These are phyloP conservation scores for Chascanopsetta lugubris DNA, from an alignment of 2,113 vertebrate species.

Conservation along the genomic window DNA sequence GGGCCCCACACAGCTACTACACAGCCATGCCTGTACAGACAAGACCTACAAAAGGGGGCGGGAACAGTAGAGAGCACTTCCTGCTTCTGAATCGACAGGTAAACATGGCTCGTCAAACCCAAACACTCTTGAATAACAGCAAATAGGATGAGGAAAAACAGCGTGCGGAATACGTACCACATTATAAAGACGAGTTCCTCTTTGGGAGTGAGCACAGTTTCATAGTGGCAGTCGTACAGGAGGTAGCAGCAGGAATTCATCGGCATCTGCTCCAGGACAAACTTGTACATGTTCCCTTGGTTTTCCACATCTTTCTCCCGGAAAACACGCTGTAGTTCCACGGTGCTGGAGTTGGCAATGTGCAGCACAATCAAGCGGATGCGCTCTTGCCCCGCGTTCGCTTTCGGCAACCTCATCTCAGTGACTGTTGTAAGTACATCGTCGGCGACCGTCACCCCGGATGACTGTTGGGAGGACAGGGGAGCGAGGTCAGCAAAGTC, in stretches of 20 bases:
- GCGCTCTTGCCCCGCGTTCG: slow-evolving; percentile 35
- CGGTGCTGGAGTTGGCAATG: too few species aligned
- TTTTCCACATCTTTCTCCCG: slow-evolving; percentile 74
- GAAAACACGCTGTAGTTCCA: slow-evolving; percentile 53
- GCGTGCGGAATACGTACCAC: too few species aligned
- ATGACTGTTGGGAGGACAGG: slow-evolving; percentile 76
- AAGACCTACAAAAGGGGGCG: background rate
- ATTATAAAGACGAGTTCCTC: slow-evolving; percentile 86
- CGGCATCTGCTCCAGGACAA: slow-evolving; percentile 62
- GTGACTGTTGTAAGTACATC: slow-evolving; percentile 70
- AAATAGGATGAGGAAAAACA: too few species aligned
- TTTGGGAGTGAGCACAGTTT: slow-evolving; percentile 75
- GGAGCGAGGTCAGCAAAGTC: background rate
- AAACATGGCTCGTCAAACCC: background rate
- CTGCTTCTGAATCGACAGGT: background rate
- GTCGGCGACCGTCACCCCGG: slow-evolving; percentile 81
- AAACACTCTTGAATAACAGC: background rate
- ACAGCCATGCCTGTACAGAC: background rate
- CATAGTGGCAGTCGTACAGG: slow-evolving; percentile 85
- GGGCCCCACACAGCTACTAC: background rate
- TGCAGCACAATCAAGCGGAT: too few species aligned
- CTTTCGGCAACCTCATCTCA: slow-evolving; percentile 81
- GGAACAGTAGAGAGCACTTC: background rate
- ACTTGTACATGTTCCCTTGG: slow-evolving; percentile 64
- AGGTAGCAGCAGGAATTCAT: slow-evolving; percentile 75